phyloP scores from a whole-genome alignment of 2,113 vertebrate species.

The Bambusicola thoracicus region DNA sequence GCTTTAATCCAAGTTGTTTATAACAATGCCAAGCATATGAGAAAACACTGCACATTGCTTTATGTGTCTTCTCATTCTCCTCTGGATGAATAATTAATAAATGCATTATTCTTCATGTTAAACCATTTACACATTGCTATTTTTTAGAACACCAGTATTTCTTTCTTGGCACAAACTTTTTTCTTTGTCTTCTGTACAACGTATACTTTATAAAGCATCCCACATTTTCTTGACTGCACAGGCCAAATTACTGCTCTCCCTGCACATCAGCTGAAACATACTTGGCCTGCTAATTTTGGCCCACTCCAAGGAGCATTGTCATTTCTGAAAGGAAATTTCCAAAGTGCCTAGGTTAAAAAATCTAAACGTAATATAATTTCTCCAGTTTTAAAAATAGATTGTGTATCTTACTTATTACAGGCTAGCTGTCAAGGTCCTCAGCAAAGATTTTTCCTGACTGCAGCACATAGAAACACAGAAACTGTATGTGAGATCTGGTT shows the following conservation, averaged over 20 bases:
- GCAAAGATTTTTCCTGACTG: background rate
- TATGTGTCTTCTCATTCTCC: background rate
- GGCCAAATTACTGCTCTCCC: background rate
- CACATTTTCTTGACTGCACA: background rate
- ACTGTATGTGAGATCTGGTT: background rate
- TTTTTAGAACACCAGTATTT: background rate
- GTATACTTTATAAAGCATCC: background rate
- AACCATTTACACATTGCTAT: background rate
- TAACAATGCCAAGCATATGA: background rate
- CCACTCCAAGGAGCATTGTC: fast-evolving
- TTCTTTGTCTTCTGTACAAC: background rate
- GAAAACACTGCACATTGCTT: background rate
- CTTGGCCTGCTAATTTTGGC: background rate
- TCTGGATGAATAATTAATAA: background rate
- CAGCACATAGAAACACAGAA: background rate
- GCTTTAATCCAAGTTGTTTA: background rate
- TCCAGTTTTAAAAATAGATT: background rate
- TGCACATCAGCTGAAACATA: background rate
- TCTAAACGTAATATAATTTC: background rate
- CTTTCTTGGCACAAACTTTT: background rate
- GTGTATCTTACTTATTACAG: background rate
- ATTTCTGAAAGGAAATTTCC: background rate
- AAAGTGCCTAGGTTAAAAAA: background rate
- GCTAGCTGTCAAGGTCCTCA: background rate
- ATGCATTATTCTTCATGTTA: background rate